Base-by-base conservation (phyloP, 2,797 vertebrate species). In the Neosalanx taihuensis region DNA sequence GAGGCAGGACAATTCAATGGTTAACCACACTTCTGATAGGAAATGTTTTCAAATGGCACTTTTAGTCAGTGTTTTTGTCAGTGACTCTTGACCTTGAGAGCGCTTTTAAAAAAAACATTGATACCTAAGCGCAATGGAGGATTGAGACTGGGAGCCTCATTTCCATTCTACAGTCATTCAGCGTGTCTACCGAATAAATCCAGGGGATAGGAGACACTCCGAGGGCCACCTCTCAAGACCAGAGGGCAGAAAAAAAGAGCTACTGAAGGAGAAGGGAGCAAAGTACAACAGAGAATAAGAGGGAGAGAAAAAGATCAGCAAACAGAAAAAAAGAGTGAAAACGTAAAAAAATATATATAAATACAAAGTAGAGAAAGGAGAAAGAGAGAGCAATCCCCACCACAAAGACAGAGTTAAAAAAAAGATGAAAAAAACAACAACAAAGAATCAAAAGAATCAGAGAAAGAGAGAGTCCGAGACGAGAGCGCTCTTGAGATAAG, bases 401-500 rank as follows among this genome's bases (percentile, higher is more conserved):
- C 41, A 46, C 41, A 2, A 13, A 46, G 1, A 41, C 12, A 41
- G 37, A 41, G 35, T 37, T 1, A 10, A 13, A 46, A 13, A 46
- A 46, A 46, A 46, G 41, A 46, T 9, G 12, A 9, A 9, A 3
- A 46, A 46, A 46, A 46, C n/a, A 46, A 46, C 1, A 41, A 3
- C 37, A 6, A 35, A 12, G 33, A 35, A 12, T 0, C 37, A 3
- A 12, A 41, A 13, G 12, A 46, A 46, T 46, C 41, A 12, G 41
- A 46, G 41, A 46, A 46, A 46, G 41, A 46, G 41, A 46, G 41
- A 46, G 51, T 56, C 51, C 15, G 72, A 82, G 57, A 66, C 13
- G 80, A 73, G 73, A 85, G 83, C 69, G 81, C 78, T 82, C 76
- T 77, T 35, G 71, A 84, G 87, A 90, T 90, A 86, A 87, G 87